Conservation (phyloP, 2,888 invertebrate genomes). For the Baronia brevicornis region DNA sequence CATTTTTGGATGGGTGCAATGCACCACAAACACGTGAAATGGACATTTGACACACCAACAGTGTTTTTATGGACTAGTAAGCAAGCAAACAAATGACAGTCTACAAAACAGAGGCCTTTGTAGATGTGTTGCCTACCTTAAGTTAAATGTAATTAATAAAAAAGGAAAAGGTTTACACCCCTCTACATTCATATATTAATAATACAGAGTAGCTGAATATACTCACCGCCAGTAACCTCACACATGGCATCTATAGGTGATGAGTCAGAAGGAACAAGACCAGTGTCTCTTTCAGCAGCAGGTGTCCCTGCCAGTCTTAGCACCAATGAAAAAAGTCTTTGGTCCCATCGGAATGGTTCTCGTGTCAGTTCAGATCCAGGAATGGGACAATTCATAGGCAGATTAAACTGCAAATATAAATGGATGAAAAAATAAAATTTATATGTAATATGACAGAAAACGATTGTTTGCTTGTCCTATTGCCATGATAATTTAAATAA, state of each 20-base stretch:
- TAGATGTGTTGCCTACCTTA: too few species aligned
- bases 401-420: slow-evolving; percentile 78
- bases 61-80: too few species aligned
- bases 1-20: too few species aligned
- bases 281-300: slow-evolving; percentile 88
- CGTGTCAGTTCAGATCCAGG: slow-evolving; percentile 97
- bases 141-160: too few species aligned
- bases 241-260: slow-evolving; percentile 99
- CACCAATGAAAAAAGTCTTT: slow-evolving; percentile 96
- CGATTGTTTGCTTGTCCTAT: too few species aligned
- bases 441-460: slow-evolving; percentile 1
- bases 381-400: slow-evolving; percentile 95
- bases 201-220: slow-evolving; percentile 3
- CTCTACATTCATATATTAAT: slow-evolving; percentile 9
- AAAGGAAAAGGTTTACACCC: neutral
- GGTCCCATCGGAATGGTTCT: slow-evolving; percentile 99
- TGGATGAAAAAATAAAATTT: neutral
- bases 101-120: too few species aligned
- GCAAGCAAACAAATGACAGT: too few species aligned
- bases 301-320: slow-evolving; percentile 94
- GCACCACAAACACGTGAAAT: too few species aligned
- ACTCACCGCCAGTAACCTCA: slow-evolving; percentile 95
- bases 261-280: slow-evolving; percentile 93
- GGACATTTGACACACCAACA: too few species aligned
- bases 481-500: too few species aligned